Evolutionary conservation across 2,888 invertebrate species (phyloP).

Genomic region (Acleris sparsana): DNA sequence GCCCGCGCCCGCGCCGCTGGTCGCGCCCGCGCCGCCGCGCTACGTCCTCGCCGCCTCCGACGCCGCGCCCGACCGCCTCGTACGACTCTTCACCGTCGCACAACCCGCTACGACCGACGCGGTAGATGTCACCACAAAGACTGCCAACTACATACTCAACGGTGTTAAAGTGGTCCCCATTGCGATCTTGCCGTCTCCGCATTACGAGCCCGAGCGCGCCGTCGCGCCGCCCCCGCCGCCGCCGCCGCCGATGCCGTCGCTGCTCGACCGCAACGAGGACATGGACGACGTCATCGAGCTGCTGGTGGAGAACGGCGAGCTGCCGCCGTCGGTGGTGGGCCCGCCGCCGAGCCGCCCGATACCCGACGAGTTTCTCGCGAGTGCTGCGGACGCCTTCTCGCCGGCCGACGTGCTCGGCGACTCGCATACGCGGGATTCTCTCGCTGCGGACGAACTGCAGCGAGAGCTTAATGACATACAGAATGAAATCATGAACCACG

Average conservation of each 20-base stretch:
- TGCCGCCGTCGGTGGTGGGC: conserved; percentile 93
- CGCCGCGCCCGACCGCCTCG: conserved; percentile 58
- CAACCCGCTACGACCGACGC: conserved; percentile 48
- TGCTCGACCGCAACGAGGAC: conserved; percentile 64
- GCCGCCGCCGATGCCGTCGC: conserved; percentile 58
- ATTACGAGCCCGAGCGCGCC: conserved; percentile 68
- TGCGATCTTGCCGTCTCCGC: conserved; percentile 74
- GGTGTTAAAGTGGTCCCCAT: conserved; percentile 82
- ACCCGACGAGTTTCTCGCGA: conserved; percentile 60
- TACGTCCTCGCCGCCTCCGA: conserved; percentile 59
- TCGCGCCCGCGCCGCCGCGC: conserved; percentile 75
- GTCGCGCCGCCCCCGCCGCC: conserved; percentile 63
- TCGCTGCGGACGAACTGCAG: conserved; percentile 72
- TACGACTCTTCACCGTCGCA: conserved; percentile 67
- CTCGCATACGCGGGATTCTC: conserved; percentile 60
- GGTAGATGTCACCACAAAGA: conserved; percentile 50
- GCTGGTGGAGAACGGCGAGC: conserved; percentile 95
- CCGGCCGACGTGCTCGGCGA: conserved; percentile 65
- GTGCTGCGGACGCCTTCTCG: conserved; percentile 54
- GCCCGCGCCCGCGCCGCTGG: conserved; percentile 73
- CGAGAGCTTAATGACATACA: conserved; percentile 74
- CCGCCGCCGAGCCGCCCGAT: conserved; percentile 79
- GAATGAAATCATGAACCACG: conserved; percentile 74
- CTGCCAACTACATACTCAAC: conserved; percentile 84
- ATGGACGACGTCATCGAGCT: conserved; percentile 97